These are phyloP conservation scores for Dastarcus helophoroides DNA, from an alignment of 2,888 invertebrate genomes.

Conservation along the genomic window DNA sequence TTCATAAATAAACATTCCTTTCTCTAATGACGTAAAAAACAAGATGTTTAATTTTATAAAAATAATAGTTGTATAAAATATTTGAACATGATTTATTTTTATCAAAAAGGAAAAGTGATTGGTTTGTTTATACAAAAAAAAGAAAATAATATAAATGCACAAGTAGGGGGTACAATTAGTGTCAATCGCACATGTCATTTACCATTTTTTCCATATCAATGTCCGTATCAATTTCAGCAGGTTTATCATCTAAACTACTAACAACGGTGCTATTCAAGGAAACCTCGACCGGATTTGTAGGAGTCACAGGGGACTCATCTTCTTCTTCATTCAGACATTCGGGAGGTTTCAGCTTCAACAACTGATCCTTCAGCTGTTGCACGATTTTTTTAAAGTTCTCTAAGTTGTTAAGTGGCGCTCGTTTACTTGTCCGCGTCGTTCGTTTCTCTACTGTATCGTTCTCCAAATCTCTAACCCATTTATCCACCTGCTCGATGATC, in stretches of 20 bases:
- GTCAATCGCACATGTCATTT: slow-evolving; percentile 52
- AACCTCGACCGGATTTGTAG: slow-evolving; percentile 21
- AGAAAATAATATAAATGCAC: slow-evolving; percentile 12
- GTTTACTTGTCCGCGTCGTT: slow-evolving; percentile 47
- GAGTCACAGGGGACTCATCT: slow-evolving; percentile 22
- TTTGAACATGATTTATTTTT: slow-evolving; percentile 16
- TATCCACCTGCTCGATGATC: slow-evolving; percentile 77
- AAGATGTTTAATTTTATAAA: no score
- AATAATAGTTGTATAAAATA: no score
- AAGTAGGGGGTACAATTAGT: slow-evolving; percentile 4
- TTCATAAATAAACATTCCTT: slow-evolving; percentile 14
- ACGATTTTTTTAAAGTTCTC: slow-evolving; percentile 35
- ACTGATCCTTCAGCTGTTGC: slow-evolving; percentile 69
- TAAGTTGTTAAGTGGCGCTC: slow-evolving; percentile 30
- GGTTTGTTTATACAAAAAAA: slow-evolving; percentile 9
- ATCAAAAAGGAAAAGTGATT: slow-evolving; percentile 13
- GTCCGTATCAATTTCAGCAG: slow-evolving; percentile 48
- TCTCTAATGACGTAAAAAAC: no score
- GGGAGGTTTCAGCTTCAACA: slow-evolving; percentile 72
- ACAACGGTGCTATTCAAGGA: slow-evolving; percentile 20
- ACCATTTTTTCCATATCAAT: slow-evolving; percentile 71
- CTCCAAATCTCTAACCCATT: slow-evolving; percentile 84
- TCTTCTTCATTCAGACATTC: slow-evolving; percentile 39
- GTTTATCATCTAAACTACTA: slow-evolving; percentile 16
- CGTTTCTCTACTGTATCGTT: slow-evolving; percentile 51